Evolutionary conservation across 2,113 vertebrate species (phyloP).

Genomic region (Chionomys nivalis): DNA sequence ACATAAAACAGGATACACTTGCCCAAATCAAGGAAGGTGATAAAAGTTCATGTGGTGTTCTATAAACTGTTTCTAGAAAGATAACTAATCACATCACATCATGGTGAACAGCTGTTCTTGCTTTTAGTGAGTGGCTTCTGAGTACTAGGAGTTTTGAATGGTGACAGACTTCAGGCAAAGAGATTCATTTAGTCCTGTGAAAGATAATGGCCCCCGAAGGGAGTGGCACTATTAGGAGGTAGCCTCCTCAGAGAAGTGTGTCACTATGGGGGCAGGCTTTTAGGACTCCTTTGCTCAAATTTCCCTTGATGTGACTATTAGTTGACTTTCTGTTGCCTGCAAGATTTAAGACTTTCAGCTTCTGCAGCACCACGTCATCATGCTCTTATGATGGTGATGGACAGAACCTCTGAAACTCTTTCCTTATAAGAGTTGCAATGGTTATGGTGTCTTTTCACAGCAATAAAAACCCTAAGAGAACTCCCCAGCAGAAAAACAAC

Average conservation of each 20-base stretch:
- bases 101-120: neutral
- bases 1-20: neutral
- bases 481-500: neutral
- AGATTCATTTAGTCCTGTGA: neutral
- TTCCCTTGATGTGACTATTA: neutral
- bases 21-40: neutral
- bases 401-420: neutral
- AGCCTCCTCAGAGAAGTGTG: neutral
- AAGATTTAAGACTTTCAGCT: neutral
- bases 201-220: neutral
- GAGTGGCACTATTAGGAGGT: neutral
- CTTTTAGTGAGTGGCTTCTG: neutral
- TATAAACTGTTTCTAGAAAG: neutral
- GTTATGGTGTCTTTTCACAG: neutral
- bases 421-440: neutral
- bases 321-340: neutral
- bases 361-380: neutral
- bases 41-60: neutral
- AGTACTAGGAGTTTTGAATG: neutral
- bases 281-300: neutral
- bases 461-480: neutral
- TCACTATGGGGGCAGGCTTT: neutral
- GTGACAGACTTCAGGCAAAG: slow-evolving; percentile 18
- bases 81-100: slow-evolving; percentile 3
- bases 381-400: neutral